Base-by-base conservation (phyloP, 1,140 invertebrate species). In the Heliconius hermathena region DNA sequence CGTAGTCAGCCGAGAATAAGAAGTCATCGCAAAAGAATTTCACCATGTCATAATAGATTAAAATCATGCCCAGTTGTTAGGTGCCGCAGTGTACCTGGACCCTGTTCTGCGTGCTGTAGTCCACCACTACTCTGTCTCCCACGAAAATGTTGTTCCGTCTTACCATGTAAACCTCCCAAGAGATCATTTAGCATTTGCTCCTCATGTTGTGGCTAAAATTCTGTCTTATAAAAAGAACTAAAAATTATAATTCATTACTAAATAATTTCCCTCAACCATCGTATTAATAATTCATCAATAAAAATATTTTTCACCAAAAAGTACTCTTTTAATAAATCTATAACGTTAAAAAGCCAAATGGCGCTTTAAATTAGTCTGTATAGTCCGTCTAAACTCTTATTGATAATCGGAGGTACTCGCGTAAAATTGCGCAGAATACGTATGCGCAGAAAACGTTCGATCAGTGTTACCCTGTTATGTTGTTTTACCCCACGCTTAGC, bases 1-100 rank as follows among this genome's bases (percentile, higher is more conserved):
- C 85, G 85, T 74, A 91, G 90, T 73, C 85, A 88, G 46, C 90
- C 90, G 2, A 89, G 88, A 82, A 91, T 93, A 36, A 89, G 77
- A 82, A 38, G 86, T n/a, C 88, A 89, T 74, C 83, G 76, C 20
- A 90, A 88, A 77, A 84, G 81, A 46, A 85, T 80, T 76, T 94
- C 92, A n/a, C 91, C 92, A 6, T 92, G 92, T 74, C 74, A 71
- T 22, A 94, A 94, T 76, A 84, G 89, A 16, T 74, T 85, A 2
- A 89, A 87, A 73, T 70, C 76, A 0, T 94, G 90, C 54, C 89
- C 90, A 8, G 84, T 89, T 9, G 89, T 90, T 18, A 81, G 86
- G 3, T 92, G 91, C 74, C 82, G 88, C 18, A 93, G 91, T 73
- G 73, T 90, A 26, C 87, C 89, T 8, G 83, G 80, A 11, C 87